Base-by-base conservation (phyloP, 2,797 vertebrate species). In the Borostomias antarcticus region DNA sequence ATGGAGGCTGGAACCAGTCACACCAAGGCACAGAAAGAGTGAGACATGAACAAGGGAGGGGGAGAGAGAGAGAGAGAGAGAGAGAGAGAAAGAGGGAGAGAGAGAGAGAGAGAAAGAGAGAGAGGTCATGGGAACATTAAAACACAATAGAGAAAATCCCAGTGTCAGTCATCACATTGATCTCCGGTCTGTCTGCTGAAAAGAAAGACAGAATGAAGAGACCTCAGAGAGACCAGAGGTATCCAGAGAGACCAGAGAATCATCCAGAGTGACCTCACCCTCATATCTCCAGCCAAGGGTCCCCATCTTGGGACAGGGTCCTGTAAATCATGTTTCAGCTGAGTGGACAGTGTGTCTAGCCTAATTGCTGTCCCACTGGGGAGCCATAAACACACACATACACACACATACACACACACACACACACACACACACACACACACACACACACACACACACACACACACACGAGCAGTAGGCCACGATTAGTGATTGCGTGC, bases 1-100 rank as follows among this genome's bases (percentile, higher is more conserved):
- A 88, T 88, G 79, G 82, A 85, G 82, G 80, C 69, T 56, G n/a
- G 73, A 68, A 63, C 45, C 66, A 47, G 60, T 47, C 62, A 64
- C 71, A 69, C 53, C 54, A 25, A 66, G 67, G 66, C 52, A 66
- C 69, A 75, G 67, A 61, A 15, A 48, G 43, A 61, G 59, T 30
- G 28, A 75, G 69, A 64, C 60, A 75, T 57, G 65, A 80, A 25
- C 11, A 77, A 50, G 51, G 73, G 58, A 69, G 19, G 10, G 17
- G 47, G 21, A 50, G 47, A 50, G 51, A 21, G 2, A 47, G 58
- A 66, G 56, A 61, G 25, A 48, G 53, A 60, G 59, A 30, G 59
- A 35, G 19, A 72, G 51, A 48, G 7, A 71, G 61, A 3, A 35
- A 50, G 59, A 7, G 47, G 40, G 23, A 60, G 32, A 30, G 25